Conservation (phyloP, 2,797 vertebrate genomes). For the Chaetophractus vellerosus region DNA sequence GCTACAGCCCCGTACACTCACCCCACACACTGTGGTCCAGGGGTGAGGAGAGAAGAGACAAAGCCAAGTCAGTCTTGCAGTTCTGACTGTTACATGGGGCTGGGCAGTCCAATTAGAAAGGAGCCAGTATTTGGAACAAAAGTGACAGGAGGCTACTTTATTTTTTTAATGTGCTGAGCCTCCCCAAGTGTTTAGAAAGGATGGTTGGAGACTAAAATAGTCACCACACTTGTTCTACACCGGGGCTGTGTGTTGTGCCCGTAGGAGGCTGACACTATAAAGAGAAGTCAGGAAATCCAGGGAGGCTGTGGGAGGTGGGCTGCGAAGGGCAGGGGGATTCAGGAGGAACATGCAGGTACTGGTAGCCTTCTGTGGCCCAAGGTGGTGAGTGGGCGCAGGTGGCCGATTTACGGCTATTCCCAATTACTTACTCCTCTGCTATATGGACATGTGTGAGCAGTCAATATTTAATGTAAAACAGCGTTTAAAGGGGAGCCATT, state of each 20-base stretch:
- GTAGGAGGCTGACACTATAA: neutral
- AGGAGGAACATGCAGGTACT: neutral
- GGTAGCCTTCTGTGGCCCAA: too few species aligned
- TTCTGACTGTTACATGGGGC: neutral
- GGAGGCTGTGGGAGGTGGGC: neutral
- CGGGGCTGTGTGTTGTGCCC: neutral
- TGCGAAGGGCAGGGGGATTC: neutral
- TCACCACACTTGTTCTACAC: neutral
- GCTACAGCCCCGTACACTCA: too few species aligned
- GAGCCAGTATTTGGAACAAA: neutral
- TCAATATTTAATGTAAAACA: neutral
- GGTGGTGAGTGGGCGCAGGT: too few species aligned
- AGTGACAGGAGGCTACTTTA: neutral
- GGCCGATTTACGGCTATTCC: neutral
- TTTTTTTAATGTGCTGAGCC: neutral
- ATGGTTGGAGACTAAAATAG: neutral
- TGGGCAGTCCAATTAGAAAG: too few species aligned
- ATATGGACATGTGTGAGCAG: neutral
- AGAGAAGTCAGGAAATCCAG: neutral
- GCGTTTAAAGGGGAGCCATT: neutral
- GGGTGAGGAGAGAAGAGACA: neutral
- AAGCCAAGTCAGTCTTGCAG: neutral
- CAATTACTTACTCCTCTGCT: neutral
- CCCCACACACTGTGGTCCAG: neutral
- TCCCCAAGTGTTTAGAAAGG: neutral